Base-by-base conservation (phyloP, 1,140 invertebrate species). In the Homarus americanus region DNA sequence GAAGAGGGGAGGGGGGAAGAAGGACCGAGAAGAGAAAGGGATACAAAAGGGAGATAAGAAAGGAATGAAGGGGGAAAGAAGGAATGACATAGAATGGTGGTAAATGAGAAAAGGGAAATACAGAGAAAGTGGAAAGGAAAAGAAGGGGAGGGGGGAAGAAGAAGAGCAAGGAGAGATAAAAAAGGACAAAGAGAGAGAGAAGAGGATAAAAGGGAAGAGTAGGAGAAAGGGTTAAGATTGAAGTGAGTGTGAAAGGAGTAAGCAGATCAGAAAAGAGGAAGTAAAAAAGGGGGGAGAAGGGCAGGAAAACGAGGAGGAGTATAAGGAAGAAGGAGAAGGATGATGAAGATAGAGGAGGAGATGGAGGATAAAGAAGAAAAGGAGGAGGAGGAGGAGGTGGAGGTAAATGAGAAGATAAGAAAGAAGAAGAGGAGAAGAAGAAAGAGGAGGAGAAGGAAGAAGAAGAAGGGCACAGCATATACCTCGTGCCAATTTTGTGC, bases 401-500 rank as follows among this genome's bases (percentile, higher is more conserved):
- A 28, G 41, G 12, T 40, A 82, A 28, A 79, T n/a, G 76, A 38
- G 38, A 20, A 17, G 38, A 17, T 40, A 38, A 79, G 36, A 79
- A 38, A 41, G 38, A 38, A 20, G 38, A 38, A 41, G 76, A 79
- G 40, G 24, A 38, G 41, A n/a, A 32, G 36, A 12, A n/a, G 36
- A 10, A 38, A n/a, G 41, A 49, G 10, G 34, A 79, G 40, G 3
- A 38, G 44, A 9, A 49, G 44, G 9, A 49, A 49, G 9, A 49
- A 17, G 9, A 41, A n/a, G 79, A 58, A n/a, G n/a, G 44, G 17
- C 15, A 49, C 24, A 32, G 38, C 0, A 10, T 28, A 28, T 24
- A 63, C 38, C 20, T 44, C 40, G 9, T 9, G 41, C 78, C 78
- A 80, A 53, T 80, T 80, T 80, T 53, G 53, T 53, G 78, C 78